phyloP scores from a whole-genome alignment of 2,113 vertebrate species.

The Scomber japonicus region DNA sequence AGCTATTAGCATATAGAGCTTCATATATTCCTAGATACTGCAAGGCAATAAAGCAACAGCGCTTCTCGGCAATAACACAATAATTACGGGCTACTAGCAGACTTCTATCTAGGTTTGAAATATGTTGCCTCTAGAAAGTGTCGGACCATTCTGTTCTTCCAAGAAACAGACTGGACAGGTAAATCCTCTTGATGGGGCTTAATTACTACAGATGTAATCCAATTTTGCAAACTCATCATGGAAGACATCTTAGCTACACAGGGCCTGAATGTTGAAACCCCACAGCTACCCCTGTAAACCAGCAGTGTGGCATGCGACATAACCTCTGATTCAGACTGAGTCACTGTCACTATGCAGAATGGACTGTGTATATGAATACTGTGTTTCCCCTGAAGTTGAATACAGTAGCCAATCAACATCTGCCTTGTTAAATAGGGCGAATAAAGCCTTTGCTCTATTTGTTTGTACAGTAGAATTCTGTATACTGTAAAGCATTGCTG shows the following conservation, averaged over 20 bases:
- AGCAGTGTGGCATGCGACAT: conserved; percentile 3
- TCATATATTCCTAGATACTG: conserved; percentile 21
- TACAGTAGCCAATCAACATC: conserved; percentile 41
- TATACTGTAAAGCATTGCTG: conserved; percentile 24
- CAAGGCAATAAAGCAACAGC: conserved; percentile 42
- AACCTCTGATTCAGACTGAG: conserved; percentile 39
- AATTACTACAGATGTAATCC: too few species aligned
- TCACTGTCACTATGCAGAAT: conserved; percentile 44
- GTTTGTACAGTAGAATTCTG: conserved; percentile 12
- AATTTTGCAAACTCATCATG: background rate
- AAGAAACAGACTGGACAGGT: background rate
- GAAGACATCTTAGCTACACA: background rate
- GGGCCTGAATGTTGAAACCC: background rate
- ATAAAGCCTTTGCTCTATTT: conserved; percentile 40
- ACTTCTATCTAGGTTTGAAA: conserved; percentile 27
- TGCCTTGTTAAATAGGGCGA: conserved; percentile 41
- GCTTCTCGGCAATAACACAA: conserved; percentile 26
- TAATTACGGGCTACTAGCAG: conserved; percentile 28
- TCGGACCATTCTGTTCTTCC: conserved; percentile 16
- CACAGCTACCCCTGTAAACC: background rate
- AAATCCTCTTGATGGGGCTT: background rate
- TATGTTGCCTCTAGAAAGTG: conserved; percentile 12
- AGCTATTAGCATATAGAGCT: conserved; percentile 28
- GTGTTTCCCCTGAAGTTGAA: conserved; percentile 17
- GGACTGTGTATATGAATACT: background rate